A percentile compares a stretch with the other conserved stretches of the same genome.
These are phyloP conservation scores for Rhadina sibilatrix DNA, from an alignment of 2,113 vertebrate genomes.

Conservation along the genomic window DNA sequence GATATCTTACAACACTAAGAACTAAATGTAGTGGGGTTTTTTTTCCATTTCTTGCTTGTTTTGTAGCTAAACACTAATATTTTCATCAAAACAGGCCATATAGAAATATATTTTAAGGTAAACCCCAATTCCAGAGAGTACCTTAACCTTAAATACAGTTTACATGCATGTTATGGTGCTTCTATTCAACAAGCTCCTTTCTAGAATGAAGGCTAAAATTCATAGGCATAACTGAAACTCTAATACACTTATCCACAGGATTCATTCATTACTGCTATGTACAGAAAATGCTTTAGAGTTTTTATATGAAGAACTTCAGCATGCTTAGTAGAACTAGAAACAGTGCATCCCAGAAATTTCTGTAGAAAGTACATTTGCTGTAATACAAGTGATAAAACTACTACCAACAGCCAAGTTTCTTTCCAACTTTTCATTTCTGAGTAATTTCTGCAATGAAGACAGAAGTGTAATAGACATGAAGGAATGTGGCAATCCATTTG, in stretches of 20 bases:
- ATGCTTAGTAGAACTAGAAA: slow-evolving; percentile 11
- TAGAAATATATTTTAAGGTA: not conserved
- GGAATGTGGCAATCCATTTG: slow-evolving; percentile 68
- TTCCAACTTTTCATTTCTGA: slow-evolving; percentile 69
- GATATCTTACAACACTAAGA: not conserved
- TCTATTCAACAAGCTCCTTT: not conserved
- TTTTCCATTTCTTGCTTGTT: not conserved
- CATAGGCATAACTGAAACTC: not conserved
- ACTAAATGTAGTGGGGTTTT: not conserved
- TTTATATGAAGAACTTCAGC: not conserved
- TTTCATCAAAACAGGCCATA: not conserved
- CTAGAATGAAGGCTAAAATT: not conserved
- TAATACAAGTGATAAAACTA: slow-evolving; percentile 53
- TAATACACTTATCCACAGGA: not conserved
- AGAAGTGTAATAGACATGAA: slow-evolving; percentile 65
- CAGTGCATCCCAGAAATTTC: not conserved
- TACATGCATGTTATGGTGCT: not conserved
- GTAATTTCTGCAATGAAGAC: slow-evolving; percentile 65
- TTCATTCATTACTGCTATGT: not conserved
- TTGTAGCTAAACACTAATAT: not conserved
- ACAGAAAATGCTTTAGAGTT: not conserved
- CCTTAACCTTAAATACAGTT: not conserved
- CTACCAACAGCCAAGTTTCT: slow-evolving; percentile 64
- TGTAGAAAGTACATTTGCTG: not conserved
- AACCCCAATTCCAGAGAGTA: not conserved